Conservation (phyloP, 2,797 vertebrate species). For the Galaxias olidus region DNA sequence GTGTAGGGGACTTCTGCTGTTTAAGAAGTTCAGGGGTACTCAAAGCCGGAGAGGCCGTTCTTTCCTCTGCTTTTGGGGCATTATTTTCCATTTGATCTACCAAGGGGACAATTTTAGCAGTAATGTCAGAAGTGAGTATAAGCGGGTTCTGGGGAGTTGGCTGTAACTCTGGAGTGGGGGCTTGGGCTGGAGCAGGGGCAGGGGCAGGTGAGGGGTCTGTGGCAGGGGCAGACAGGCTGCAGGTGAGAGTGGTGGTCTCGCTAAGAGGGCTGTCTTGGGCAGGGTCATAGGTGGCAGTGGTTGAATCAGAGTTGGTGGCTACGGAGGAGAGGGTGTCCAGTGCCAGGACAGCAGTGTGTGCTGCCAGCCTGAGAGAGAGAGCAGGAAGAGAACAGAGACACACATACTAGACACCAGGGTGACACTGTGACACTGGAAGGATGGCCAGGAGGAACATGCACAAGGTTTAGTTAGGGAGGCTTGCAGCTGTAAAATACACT, state of each 20-base stretch:
- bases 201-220: slow-evolving; percentile 79
- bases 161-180: slow-evolving; percentile 51
- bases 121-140: slow-evolving; percentile 46
- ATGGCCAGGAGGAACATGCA: slow-evolving; percentile 63
- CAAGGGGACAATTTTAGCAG: slow-evolving; percentile 62
- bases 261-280: slow-evolving; percentile 97
- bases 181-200: slow-evolving; percentile 65
- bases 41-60: slow-evolving; percentile 37
- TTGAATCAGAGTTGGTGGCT: slow-evolving; percentile 95
- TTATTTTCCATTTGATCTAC: slow-evolving; percentile 51
- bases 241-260: slow-evolving; percentile 94
- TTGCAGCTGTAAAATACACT: too few relatives aligned
- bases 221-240: slow-evolving; percentile 86
- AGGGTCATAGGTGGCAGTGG: slow-evolving; percentile 94
- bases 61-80: slow-evolving; percentile 37
- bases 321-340: slow-evolving; percentile 96
- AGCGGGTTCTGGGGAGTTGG: slow-evolving; percentile 39
- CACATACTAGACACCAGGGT: slow-evolving; percentile 83
- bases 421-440: slow-evolving; percentile 75
- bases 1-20: slow-evolving; percentile 59
- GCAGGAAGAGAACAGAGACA: slow-evolving; percentile 84
- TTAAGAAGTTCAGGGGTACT: slow-evolving; percentile 44
- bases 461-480: slow-evolving; percentile 56
- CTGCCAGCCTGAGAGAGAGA: slow-evolving; percentile 90
- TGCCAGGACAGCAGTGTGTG: slow-evolving; percentile 85